These are phyloP conservation scores for Caenorhabditis afra DNA, from an alignment of 2,888 invertebrate species.

Conservation along the genomic window DNA sequence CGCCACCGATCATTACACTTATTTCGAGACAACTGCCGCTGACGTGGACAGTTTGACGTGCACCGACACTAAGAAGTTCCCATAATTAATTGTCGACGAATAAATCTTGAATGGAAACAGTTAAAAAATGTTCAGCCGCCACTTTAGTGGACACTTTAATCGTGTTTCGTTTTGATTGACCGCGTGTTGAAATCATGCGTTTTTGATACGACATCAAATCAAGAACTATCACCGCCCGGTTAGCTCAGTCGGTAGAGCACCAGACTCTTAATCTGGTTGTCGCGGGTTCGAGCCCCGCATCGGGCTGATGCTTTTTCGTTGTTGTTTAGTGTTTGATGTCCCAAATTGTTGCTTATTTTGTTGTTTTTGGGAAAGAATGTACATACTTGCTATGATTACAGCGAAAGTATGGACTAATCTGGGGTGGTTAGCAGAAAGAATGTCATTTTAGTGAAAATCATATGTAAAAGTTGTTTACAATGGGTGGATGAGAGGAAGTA, in stretches of 20 bases:
- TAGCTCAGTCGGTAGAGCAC: slow-evolving; percentile 80
- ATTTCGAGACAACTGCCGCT: slow-evolving; percentile 52
- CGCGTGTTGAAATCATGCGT: no score
- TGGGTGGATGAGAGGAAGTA: not conserved
- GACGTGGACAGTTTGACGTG: slow-evolving; percentile 56
- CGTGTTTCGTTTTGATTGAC: no score
- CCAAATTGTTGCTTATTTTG: no score
- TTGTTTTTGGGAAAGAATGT: no score
- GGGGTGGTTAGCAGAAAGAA: no score
- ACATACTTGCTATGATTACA: no score
- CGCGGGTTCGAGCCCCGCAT: slow-evolving; percentile 80
- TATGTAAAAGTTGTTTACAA: not conserved
- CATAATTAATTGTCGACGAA: slow-evolving; percentile 16
- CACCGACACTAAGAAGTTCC: slow-evolving; percentile 51
- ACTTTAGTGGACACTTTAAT: not conserved
- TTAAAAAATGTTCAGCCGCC: not conserved
- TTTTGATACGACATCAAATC: no score
- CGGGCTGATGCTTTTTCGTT: slow-evolving; percentile 66
- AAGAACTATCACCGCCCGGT: slow-evolving; percentile 66
- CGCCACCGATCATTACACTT: slow-evolving; percentile 43
- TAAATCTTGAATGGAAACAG: slow-evolving; percentile 1
- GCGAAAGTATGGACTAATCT: no score
- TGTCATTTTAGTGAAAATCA: no score
- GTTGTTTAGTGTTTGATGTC: no score
- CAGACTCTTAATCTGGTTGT: slow-evolving; percentile 80